Conservation (phyloP, 35 echinoderm and acorn worm genomes). For the Strongylocentrotus purpuratus region DNA sequence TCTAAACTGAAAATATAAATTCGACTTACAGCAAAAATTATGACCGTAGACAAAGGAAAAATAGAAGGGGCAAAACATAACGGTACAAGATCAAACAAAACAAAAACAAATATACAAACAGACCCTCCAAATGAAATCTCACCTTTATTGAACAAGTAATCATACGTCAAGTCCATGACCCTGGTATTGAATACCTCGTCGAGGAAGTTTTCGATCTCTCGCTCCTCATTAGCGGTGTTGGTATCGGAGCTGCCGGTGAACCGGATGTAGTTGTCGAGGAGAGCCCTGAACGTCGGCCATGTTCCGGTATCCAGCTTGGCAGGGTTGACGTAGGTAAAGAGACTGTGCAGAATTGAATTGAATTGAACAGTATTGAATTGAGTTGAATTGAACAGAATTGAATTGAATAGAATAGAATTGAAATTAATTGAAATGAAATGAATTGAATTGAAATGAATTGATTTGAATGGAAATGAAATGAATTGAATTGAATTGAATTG, state of each 20-base stretch:
- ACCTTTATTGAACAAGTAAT: slow-evolving; percentile 63
- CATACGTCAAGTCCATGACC: slow-evolving; percentile 61
- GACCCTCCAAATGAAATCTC: not conserved
- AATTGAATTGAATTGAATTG: no score
- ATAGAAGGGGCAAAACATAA: not conserved
- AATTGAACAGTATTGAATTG: no score
- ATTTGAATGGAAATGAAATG: no score
- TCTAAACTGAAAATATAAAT: no score
- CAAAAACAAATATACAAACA: not conserved
- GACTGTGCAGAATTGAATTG: not conserved
- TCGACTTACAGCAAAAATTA: not conserved
- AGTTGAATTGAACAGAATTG: no score
- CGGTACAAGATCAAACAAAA: not conserved
- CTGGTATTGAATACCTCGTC: slow-evolving; percentile 76
- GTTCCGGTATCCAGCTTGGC: slow-evolving; percentile 48
- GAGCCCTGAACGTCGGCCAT: slow-evolving; percentile 55
- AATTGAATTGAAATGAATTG: no score
- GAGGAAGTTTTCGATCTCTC: slow-evolving; percentile 66
- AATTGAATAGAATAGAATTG: no score
- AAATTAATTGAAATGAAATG: no score
- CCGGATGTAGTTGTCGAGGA: slow-evolving; percentile 78
- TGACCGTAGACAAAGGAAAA: not conserved
- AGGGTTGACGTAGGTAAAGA: slow-evolving; percentile 58
- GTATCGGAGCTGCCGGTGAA: slow-evolving; percentile 47
- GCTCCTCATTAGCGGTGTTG: not conserved